Percentiles rank a stretch among this genome's conserved stretches.
Evolutionary conservation across 1,140 invertebrate genomes (phyloP).

Genomic region (Scaptomyza montana): DNA sequence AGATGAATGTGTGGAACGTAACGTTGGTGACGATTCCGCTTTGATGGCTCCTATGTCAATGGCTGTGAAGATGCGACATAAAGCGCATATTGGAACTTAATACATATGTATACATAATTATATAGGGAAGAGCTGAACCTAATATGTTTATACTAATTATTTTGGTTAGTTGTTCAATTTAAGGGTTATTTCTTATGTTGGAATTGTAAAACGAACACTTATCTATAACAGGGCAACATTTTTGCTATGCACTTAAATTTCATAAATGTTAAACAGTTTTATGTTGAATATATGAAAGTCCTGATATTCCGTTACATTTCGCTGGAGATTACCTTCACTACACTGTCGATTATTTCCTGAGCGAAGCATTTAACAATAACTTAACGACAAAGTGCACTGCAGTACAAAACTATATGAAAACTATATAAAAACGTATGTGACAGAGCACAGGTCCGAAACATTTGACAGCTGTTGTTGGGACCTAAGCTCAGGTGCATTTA

Average conservation of each 20-base stretch:
- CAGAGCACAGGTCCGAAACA: slow-evolving; percentile 9
- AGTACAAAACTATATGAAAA: too few species aligned
- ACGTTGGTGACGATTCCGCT: slow-evolving; percentile 13
- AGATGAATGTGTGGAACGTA: slow-evolving; percentile 64
- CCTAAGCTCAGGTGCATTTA: slow-evolving; percentile 2
- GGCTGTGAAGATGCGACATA: slow-evolving; percentile 38
- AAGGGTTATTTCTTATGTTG: too few species aligned
- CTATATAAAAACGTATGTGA: background rate
- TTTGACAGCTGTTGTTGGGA: slow-evolving; percentile 13
- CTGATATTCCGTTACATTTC: too few species aligned
- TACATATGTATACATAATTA: background rate
- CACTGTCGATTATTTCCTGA: background rate
- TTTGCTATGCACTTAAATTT: too few species aligned
- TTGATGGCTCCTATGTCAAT: slow-evolving; percentile 20
- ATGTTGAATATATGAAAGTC: too few species aligned
- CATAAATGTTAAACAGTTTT: background rate
- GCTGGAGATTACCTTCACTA: background rate
- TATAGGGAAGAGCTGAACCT: background rate
- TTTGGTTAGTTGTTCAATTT: background rate
- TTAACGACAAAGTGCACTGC: background rate
- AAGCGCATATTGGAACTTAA: slow-evolving; percentile 3
- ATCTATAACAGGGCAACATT: too few species aligned
- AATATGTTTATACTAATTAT: background rate
- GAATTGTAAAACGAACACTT: too few species aligned
- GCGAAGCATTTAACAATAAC: background rate